phyloP scores from a whole-genome alignment of 2,797 vertebrate genomes.

The Octomys mimax region DNA sequence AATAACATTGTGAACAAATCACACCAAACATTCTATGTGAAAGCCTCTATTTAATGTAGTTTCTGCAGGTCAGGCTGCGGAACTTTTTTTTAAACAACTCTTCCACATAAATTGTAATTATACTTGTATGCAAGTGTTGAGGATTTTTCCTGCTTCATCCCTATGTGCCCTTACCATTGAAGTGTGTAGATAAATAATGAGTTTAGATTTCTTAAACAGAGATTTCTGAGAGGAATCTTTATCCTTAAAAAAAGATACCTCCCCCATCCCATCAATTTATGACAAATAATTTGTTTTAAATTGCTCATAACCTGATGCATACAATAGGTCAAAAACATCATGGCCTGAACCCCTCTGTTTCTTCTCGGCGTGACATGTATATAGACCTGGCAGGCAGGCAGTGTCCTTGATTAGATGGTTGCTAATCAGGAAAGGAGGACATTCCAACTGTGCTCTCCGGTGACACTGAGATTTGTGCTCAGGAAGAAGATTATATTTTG shows the following conservation, averaged over 20 bases:
- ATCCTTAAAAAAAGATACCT: not conserved
- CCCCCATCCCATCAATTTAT: not conserved
- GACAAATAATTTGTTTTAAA: conserved; percentile 58
- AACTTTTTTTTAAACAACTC: conserved; percentile 31
- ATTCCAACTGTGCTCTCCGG: conserved; percentile 63
- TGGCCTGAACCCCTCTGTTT: conserved; percentile 31
- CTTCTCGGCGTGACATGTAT: conserved; percentile 49
- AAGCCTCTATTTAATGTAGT: not conserved
- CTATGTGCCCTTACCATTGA: conserved; percentile 13
- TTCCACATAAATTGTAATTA: conserved; percentile 57
- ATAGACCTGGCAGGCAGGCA: conserved; percentile 56
- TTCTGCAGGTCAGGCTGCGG: conserved; percentile 14
- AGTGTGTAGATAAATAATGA: conserved; percentile 21
- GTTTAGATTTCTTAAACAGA: conserved; percentile 53
- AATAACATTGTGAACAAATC: conserved; percentile 17
- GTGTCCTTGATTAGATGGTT: conserved; percentile 55
- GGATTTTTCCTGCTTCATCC: conserved; percentile 27
- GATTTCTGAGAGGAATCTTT: conserved; percentile 29
- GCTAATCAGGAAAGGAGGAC: conserved; percentile 64
- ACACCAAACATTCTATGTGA: conserved; percentile 22
- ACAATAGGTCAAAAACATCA: conserved; percentile 66
- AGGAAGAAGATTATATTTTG: conserved; percentile 68
- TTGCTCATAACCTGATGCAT: conserved; percentile 27
- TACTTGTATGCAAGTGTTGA: not conserved
- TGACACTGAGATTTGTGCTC: conserved; percentile 72